Conservation (phyloP, 2,888 invertebrate genomes). For the Melinaea marsaeus region DNA sequence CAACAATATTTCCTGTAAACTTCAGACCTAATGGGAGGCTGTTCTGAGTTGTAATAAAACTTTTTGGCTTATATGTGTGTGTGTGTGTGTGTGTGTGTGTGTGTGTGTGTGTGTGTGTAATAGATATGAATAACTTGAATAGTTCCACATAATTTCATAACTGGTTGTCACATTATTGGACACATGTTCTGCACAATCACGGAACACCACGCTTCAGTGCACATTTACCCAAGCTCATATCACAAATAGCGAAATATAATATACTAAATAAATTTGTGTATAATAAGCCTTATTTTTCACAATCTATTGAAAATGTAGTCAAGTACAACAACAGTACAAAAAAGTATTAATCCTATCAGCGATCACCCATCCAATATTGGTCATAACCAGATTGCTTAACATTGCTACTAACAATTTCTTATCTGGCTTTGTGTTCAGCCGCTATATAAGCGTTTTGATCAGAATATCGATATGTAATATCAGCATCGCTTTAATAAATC, state of each 20-base stretch:
- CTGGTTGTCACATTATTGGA: not conserved
- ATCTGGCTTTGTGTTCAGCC: no score
- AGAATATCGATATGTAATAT: no score
- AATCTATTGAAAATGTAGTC: no score
- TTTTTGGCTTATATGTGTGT: not conserved
- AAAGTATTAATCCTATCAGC: no score
- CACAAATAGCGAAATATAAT: not conserved
- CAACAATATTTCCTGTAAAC: conserved; percentile 31
- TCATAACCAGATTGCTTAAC: no score
- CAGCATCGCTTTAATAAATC: not conserved
- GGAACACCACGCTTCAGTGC: not conserved
- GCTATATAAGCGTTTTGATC: no score
- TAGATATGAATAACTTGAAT: not conserved
- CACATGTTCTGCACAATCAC: not conserved
- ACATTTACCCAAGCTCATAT: not conserved
- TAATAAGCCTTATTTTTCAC: not conserved
- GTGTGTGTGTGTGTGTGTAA: no score
- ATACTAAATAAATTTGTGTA: not conserved
- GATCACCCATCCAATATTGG: no score
- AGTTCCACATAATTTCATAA: conserved; percentile 2
- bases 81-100: not conserved
- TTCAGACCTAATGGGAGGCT: not conserved
- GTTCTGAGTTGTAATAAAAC: not conserved
- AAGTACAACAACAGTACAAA: no score
- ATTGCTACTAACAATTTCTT: no score